Evolutionary conservation across 2,797 vertebrate species (phyloP).

Genomic region (Hozukius guyotensis): DNA sequence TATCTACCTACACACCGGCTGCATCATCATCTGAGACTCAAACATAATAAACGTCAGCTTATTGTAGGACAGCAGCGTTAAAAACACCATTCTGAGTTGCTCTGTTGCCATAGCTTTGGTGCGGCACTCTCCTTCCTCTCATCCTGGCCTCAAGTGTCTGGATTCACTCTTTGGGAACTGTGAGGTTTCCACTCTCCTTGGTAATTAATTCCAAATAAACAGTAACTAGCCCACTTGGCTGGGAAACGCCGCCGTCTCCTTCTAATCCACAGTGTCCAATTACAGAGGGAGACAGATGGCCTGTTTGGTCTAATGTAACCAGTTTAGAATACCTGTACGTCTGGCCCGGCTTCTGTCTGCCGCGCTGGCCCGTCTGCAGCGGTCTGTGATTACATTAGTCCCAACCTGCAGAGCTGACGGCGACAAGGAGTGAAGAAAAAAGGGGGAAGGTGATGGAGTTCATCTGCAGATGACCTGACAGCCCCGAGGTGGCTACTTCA

Average conservation of each 20-base stretch:
- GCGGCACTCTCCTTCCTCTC: constrained; percentile 34
- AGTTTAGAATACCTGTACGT: constrained; percentile 73
- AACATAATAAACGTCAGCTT: constrained; percentile 29
- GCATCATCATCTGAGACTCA: constrained; percentile 39
- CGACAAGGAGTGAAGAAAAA: neutral
- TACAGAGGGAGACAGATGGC: constrained; percentile 69
- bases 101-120: constrained; percentile 32
- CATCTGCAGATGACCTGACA: constrained; percentile 50
- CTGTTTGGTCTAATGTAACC: constrained; percentile 76
- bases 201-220: constrained; percentile 82
- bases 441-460: constrained; percentile 47
- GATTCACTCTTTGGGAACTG: constrained; percentile 52
- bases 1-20: constrained; percentile 10
- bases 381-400: constrained; percentile 70
- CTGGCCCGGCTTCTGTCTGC: constrained; percentile 65
- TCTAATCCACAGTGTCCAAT: constrained; percentile 68
- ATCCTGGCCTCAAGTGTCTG: constrained; percentile 56
- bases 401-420: constrained; percentile 44
- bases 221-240: constrained; percentile 74
- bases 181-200: constrained; percentile 68
- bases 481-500: neutral
- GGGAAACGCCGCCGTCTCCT: constrained; percentile 48
- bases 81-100: neutral
- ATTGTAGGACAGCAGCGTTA: neutral
- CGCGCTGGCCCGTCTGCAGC: constrained; percentile 37